These are phyloP conservation scores for Tympanuchus pallidicinctus DNA, from an alignment of 2,113 vertebrate genomes.

Conservation along the genomic window DNA sequence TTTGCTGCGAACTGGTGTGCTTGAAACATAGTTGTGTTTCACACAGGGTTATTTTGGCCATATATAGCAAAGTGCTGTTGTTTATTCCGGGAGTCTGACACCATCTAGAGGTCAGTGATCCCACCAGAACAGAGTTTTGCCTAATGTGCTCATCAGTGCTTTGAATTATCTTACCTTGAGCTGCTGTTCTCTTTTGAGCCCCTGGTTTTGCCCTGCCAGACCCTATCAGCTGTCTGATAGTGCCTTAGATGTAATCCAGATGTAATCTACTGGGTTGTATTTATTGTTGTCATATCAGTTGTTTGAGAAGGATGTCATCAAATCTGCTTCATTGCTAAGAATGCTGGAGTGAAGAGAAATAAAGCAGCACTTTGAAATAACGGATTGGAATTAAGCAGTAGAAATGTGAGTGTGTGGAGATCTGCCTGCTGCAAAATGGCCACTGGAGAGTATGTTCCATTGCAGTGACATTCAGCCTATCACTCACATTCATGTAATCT, in stretches of 20 bases:
- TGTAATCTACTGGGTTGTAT: not conserved
- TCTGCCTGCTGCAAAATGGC: not conserved
- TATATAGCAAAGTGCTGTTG: not conserved
- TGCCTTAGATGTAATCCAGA: not conserved
- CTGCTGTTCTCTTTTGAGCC: not conserved
- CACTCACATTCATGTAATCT: accelerated
- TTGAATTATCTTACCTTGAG: not conserved
- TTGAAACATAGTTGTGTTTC: not conserved
- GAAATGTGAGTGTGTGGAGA: not conserved
- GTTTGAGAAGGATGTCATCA: too few relatives aligned
- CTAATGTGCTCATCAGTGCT: not conserved
- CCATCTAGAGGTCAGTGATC: not conserved
- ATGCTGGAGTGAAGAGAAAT: not conserved
- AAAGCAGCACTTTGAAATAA: not conserved
- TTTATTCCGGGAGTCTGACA: not conserved
- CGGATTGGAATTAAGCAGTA: not conserved
- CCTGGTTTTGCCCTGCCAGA: not conserved
- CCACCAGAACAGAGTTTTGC: not conserved
- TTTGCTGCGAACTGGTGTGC: not conserved
- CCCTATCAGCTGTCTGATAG: not conserved
- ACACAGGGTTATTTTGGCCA: not conserved
- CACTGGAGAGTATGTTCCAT: not conserved
- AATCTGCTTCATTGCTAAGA: not conserved
- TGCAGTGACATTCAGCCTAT: not conserved
- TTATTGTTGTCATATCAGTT: not conserved